A percentile compares a stretch with the other conserved stretches of the same genome.
These are phyloP conservation scores for Thera obeliscata DNA, from an alignment of 2,888 invertebrate genomes.

Conservation along the genomic window DNA sequence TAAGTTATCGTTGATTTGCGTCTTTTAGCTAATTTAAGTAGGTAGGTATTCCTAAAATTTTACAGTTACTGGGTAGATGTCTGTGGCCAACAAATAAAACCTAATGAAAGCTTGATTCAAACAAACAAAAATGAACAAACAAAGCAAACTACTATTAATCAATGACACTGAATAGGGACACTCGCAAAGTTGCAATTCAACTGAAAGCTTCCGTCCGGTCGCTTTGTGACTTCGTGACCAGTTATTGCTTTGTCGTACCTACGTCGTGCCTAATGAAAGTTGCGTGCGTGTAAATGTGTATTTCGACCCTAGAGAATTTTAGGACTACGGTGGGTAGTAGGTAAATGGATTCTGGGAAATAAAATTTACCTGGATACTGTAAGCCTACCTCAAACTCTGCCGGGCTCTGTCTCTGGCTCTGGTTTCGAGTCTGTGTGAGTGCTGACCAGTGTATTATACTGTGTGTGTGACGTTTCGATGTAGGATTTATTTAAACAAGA, in stretches of 20 bases:
- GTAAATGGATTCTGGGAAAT: constrained; percentile 4
- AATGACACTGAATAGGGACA: constrained; percentile 30
- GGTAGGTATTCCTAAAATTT: too few relatives aligned
- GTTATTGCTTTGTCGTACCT: constrained; percentile 41
- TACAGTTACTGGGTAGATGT: too few relatives aligned
- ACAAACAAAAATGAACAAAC: not conserved
- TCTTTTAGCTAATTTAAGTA: too few relatives aligned
- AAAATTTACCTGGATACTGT: not conserved
- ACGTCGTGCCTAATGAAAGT: constrained; percentile 40
- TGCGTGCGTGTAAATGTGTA: constrained; percentile 37
- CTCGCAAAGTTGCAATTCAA: constrained; percentile 44
- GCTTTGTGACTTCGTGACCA: constrained; percentile 28
- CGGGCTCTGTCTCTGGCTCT: too few relatives aligned
- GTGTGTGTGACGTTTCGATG: too few relatives aligned
- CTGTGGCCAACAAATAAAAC: too few relatives aligned
- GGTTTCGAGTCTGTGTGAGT: too few relatives aligned
- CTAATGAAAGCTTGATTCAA: not conserved
- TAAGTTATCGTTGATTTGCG: too few relatives aligned
- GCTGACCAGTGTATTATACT: too few relatives aligned
- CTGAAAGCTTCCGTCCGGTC: constrained; percentile 46
- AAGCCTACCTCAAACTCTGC: too few relatives aligned
- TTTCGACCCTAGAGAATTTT: constrained; percentile 7
- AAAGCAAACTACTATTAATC: constrained; percentile 25
- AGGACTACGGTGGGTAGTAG: not conserved
- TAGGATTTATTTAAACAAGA: too few relatives aligned